Evolutionary conservation across 2,797 vertebrate genomes (phyloP), one percentile per base, ranked within the genome.

Genomic region (Leontopithecus rosalia): DNA sequence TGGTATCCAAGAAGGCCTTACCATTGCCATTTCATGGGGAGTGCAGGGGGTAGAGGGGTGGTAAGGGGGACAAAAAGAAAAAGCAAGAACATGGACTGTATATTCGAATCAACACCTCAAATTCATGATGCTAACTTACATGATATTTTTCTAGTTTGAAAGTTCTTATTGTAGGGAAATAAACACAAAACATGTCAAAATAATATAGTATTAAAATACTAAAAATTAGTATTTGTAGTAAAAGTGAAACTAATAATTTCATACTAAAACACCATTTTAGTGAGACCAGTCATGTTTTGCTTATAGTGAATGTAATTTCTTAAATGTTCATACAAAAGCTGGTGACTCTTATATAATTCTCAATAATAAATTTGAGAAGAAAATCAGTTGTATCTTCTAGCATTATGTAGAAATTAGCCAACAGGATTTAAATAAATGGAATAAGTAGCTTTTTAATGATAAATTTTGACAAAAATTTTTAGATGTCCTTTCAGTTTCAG

Each of bases 401-500:
- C 58, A 72, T 84, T 92, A 52, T 64, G 28, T 76, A 81, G 61
- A 92, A 90, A 88, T 85, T 52, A 70, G 13, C 33, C 33, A 91
- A 46, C 46, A 67, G 55, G 2, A 77, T 58, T 83, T 91, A 95
- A 87, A 50, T 64, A 72, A 94, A 50, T 92, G 10, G 61, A 41
- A 50, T 86, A 73, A 41, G 4, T 88, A 85, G 7, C 58, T 93
- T 7, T 67, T 86, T 86, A 19, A 86, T 83, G 26, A 85, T 70
- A 90, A 80, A 41, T 48, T 80, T 94, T 83, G 46, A 52, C 12
- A n/a, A 80, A 72, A 17, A 11, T 28, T 77, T 80, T 85, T 19
- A 72, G 15, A 6, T 73, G 33, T 33, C 89, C 75, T 93, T 88
- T 96, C 5, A 84, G 11, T 87, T 95, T 94, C 86, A 95, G 33